Conservation (phyloP, 1,140 invertebrate genomes). For the Calliopsis andreniformis region DNA sequence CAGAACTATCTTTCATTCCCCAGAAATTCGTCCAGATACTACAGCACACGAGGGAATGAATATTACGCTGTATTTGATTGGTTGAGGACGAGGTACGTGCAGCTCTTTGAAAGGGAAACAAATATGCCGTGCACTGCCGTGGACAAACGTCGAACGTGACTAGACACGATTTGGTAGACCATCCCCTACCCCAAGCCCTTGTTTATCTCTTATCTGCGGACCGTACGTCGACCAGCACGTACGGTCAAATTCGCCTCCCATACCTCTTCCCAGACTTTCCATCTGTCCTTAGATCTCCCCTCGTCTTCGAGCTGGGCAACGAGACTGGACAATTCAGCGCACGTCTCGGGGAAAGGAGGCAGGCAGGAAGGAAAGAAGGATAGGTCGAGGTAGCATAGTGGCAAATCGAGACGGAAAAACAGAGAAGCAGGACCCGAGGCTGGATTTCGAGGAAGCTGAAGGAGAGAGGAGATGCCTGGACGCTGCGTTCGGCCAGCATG, state of each 20-base stretch:
- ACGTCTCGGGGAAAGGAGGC: neutral
- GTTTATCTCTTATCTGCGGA: neutral
- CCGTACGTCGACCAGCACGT: neutral
- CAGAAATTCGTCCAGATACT: too few species aligned
- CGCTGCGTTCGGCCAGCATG: neutral
- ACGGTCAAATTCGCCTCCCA: neutral
- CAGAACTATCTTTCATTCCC: too few species aligned
- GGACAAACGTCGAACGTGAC: too few species aligned
- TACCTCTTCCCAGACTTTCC: neutral
- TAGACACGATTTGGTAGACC: too few species aligned
- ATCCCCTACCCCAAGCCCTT: too few species aligned
- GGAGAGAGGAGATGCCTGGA: neutral
- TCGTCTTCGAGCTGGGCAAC: neutral
- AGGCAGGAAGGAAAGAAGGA: neutral
- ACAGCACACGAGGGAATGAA: too few species aligned
- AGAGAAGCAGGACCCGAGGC: neutral
- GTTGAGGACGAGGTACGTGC: neutral
- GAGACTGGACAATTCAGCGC: neutral
- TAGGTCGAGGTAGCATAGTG: neutral
- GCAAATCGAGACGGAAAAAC: neutral
- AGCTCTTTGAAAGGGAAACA: neutral
- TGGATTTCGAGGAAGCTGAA: neutral
- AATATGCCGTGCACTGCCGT: too few species aligned
- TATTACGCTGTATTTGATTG: too few species aligned
- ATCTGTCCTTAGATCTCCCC: neutral